Percentiles rank a stretch among this genome's conserved stretches.
Conservation (phyloP, 2,888 invertebrate species). For the Andrena fulva region DNA sequence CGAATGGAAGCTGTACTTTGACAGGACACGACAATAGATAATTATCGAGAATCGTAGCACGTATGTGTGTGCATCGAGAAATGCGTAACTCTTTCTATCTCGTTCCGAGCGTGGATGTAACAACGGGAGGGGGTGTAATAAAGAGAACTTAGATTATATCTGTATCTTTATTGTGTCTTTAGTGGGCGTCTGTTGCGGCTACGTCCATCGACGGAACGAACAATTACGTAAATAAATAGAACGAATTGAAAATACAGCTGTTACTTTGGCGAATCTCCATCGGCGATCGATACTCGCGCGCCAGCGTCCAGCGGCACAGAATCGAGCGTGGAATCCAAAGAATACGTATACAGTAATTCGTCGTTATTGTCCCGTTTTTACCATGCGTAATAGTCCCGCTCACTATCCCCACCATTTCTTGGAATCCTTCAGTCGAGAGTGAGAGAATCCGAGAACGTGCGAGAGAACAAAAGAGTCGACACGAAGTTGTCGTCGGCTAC, state of each 20-base stretch:
- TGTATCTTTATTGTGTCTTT: constrained; percentile 55
- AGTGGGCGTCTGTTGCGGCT: constrained; percentile 40
- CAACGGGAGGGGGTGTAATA: constrained; percentile 29
- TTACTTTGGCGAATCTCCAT: constrained; percentile 49
- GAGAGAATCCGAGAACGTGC: no score
- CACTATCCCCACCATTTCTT: no score
- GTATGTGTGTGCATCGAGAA: constrained; percentile 36
- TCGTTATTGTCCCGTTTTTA: no score
- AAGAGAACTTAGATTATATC: constrained; percentile 40
- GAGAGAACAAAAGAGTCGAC: no score
- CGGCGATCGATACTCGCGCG: constrained; percentile 4
- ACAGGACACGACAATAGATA: constrained; percentile 47
- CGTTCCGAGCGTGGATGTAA: constrained; percentile 38
- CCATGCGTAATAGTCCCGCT: no score
- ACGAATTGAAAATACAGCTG: constrained; percentile 41
- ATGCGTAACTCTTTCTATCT: constrained; percentile 45
- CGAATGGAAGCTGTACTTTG: constrained; percentile 13
- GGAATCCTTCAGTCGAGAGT: no score
- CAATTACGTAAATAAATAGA: constrained; percentile 54
- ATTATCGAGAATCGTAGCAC: constrained; percentile 24
- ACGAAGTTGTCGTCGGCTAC: no score
- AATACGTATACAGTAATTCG: no score
- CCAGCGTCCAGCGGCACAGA: background rate
- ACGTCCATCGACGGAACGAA: constrained; percentile 42
- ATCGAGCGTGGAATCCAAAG: background rate